Evolutionary conservation across 2,113 vertebrate genomes (phyloP), one percentile per base, ranked within the genome.

Genomic region (Microcebus tavaratra): DNA sequence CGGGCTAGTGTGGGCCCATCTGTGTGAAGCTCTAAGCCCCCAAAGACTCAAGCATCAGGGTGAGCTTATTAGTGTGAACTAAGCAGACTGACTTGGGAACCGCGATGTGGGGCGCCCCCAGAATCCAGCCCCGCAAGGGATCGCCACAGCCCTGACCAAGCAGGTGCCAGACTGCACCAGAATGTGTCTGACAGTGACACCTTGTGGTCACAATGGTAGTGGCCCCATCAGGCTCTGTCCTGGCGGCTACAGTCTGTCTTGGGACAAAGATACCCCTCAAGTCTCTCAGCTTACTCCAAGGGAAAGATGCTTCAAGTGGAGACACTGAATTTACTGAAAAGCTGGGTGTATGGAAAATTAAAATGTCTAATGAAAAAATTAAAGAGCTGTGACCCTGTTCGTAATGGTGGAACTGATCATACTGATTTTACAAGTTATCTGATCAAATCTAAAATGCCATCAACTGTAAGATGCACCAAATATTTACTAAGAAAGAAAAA

Each of bases 131-230:
- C 45, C 29, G 42, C 63, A 48, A 13, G 27, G 45, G 73, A 17
- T 42, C 65, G 3, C 39, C 20, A 0, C 0, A 50, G 17, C 18
- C 0, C 5, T 4, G 12, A 39, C 34, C 13, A 6, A 8, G 27
- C 63, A 3, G 15, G 59, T 48, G 1, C 53, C 1, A 23, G 39
- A 48, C 84, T 25, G 55, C 48, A 61, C n/a, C 55, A 23, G 65
- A 42, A 23, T 2, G 39, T 67, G 29, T 34, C 72, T 67, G 27
- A 90, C 80, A 80, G 75, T 0, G 31, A 61, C 45, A 11, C 59
- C 8, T 2, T 9, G 78, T 89, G 93, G 78, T 14, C 4, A 15
- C 18, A 53, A 0, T 8, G 10, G 11, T 27, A 63, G 50, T 14
- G 21, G 31, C 21, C 25, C 42, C 1, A 0, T 8, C 63, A 8